A percentile compares a stretch with the other conserved stretches of the same genome.
Evolutionary conservation across 2,888 invertebrate species (phyloP).

Genomic region (Clanis bilineata): DNA sequence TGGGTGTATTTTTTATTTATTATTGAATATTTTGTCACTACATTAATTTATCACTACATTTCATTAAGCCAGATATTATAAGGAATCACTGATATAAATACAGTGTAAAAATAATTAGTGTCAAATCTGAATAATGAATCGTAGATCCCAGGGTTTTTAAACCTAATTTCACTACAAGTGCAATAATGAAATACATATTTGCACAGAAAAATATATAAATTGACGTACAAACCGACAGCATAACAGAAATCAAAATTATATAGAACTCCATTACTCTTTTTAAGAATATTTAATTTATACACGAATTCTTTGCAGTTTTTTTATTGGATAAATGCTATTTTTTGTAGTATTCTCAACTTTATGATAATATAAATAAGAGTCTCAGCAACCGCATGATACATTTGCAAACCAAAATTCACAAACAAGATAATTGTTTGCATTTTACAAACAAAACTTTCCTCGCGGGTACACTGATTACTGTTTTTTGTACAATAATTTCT

Average conservation of each 20-base stretch:
- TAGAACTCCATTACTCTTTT: slow-evolving; percentile 23
- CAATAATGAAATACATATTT: too few relatives aligned
- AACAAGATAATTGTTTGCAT: slow-evolving; percentile 71
- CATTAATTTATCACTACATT: too few relatives aligned
- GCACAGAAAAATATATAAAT: too few relatives aligned
- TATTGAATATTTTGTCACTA: too few relatives aligned
- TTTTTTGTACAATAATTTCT: slow-evolving; percentile 47
- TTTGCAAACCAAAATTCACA: slow-evolving; percentile 27
- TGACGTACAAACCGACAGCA: neutral
- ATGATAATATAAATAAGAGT: slow-evolving; percentile 25
- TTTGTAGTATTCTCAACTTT: slow-evolving; percentile 19
- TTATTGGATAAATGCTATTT: neutral
- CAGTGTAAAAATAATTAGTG: too few relatives aligned
- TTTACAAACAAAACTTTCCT: slow-evolving; percentile 53
- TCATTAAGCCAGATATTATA: too few relatives aligned
- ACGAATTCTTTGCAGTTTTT: slow-evolving; percentile 1
- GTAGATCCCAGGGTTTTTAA: too few relatives aligned
- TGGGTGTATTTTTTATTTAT: too few relatives aligned
- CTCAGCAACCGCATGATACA: slow-evolving; percentile 11
- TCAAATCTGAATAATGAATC: too few relatives aligned
- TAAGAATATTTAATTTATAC: slow-evolving; percentile 11
- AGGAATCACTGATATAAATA: too few relatives aligned
- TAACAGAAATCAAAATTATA: neutral
- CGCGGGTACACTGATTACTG: slow-evolving; percentile 49
- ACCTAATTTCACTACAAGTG: too few relatives aligned